phyloP scores from a whole-genome alignment of 2,113 vertebrate genomes.

The Oncorhynchus tshawytscha region DNA sequence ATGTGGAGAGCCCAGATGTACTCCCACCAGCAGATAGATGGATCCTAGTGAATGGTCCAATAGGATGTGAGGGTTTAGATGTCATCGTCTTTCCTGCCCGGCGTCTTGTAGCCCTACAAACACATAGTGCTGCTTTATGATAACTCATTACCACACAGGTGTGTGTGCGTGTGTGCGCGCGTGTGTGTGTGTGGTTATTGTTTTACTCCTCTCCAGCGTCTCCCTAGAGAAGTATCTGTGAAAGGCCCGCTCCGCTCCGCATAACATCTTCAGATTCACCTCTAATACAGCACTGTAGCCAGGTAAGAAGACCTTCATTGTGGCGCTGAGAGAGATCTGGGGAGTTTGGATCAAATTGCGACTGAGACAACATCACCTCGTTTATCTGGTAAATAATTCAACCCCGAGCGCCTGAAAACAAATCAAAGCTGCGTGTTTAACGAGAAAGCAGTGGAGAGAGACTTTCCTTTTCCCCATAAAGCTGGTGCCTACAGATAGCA shows the following conservation, averaged over 20 bases:
- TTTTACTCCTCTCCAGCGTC: constrained; percentile 54
- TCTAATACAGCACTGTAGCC: constrained; percentile 42
- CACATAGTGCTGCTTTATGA: too few relatives aligned
- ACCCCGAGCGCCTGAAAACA: constrained; percentile 33
- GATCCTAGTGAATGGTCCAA: too few relatives aligned
- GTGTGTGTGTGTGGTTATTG: constrained; percentile 27
- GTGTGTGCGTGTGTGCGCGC: too few relatives aligned
- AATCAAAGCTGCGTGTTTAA: constrained; percentile 70
- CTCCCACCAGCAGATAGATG: too few relatives aligned
- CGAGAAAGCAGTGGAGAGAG: constrained; percentile 49
- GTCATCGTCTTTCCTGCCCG: too few relatives aligned
- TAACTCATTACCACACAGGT: too few relatives aligned
- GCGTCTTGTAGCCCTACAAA: too few relatives aligned
- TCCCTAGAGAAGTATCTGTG: constrained; percentile 47
- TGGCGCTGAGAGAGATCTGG: constrained; percentile 23
- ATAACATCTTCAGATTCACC: too few relatives aligned
- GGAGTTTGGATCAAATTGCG: constrained; percentile 54
- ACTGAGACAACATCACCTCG: constrained; percentile 68
- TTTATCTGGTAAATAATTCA: constrained; percentile 76
- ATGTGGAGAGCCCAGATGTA: neutral
- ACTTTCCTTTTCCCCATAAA: constrained; percentile 66
- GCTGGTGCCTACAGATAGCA: constrained; percentile 62
- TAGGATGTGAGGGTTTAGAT: too few relatives aligned
- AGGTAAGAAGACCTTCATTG: constrained; percentile 60
- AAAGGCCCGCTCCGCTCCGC: constrained; percentile 26